phyloP scores from a whole-genome alignment of 2,113 vertebrate genomes.

The Bungarus multicinctus region DNA sequence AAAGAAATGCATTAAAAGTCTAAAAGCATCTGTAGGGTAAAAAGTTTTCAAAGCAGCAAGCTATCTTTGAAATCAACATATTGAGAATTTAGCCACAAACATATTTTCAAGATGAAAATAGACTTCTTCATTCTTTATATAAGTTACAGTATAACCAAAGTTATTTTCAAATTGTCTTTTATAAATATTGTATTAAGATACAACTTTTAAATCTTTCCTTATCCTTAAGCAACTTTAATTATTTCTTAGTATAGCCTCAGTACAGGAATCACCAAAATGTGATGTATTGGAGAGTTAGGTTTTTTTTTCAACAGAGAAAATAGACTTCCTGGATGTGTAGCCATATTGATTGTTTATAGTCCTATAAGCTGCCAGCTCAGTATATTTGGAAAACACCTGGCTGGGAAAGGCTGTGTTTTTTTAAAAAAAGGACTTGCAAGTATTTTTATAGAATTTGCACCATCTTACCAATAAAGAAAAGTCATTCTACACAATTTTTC shows the following conservation, averaged over 20 bases:
- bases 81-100: not conserved
- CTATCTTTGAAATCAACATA: not conserved
- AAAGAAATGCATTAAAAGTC: not conserved
- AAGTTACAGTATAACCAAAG: conserved; percentile 43
- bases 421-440: not conserved
- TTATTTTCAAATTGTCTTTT: conserved; percentile 60
- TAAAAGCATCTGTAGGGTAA: not conserved
- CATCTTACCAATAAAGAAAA: not conserved
- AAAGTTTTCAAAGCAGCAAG: not conserved
- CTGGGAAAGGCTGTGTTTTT: not conserved
- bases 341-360: not conserved
- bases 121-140: conserved; percentile 47
- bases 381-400: not conserved
- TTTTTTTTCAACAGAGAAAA: not conserved
- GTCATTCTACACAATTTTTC: not conserved
- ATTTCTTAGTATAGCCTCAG: not conserved
- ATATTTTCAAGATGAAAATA: not conserved
- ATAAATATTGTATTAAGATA: conserved; percentile 43
- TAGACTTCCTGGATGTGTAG: not conserved
- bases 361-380: not conserved
- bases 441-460: not conserved
- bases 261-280: not conserved
- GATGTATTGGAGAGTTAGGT: not conserved
- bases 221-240: not conserved
- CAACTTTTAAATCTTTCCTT: conserved; percentile 10